A percentile compares a stretch with the other conserved stretches of the same genome.
phyloP scores from a whole-genome alignment of 2,113 vertebrate genomes.

The Callithrix jacchus region DNA sequence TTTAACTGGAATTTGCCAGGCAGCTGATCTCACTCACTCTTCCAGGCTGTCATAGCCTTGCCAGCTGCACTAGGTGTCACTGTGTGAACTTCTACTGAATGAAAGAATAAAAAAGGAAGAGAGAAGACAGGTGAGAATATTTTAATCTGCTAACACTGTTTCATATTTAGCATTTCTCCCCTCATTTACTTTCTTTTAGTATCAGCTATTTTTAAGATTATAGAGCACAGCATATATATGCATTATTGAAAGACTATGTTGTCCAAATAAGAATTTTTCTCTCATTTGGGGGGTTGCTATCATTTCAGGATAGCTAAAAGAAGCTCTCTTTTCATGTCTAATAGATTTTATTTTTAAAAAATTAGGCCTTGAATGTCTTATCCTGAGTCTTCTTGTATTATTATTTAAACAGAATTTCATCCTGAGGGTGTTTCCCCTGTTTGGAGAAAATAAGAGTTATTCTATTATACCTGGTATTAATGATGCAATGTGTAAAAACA shows the following conservation, averaged over 20 bases:
- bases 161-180: background rate
- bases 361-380: background rate
- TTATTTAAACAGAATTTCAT: slow-evolving; percentile 18
- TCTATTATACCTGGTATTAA: background rate
- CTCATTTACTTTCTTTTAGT: slow-evolving; percentile 1
- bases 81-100: slow-evolving; percentile 66
- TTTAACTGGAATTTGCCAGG: slow-evolving; percentile 65
- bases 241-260: background rate
- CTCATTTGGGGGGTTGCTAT: background rate
- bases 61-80: slow-evolving; percentile 76
- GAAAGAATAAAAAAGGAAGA: slow-evolving; percentile 9
- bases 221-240: background rate
- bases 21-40: background rate
- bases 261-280: background rate
- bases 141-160: background rate
- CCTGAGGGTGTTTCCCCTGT: background rate
- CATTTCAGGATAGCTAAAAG: background rate
- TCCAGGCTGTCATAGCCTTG: accelerated
- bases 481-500: background rate
- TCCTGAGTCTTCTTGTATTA: background rate
- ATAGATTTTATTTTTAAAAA: background rate
- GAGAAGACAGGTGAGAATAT: background rate
- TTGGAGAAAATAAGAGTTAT: background rate
- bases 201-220: background rate
- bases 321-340: background rate